Base-by-base conservation (phyloP, 2,113 vertebrate species). In the Furnarius figulus region DNA sequence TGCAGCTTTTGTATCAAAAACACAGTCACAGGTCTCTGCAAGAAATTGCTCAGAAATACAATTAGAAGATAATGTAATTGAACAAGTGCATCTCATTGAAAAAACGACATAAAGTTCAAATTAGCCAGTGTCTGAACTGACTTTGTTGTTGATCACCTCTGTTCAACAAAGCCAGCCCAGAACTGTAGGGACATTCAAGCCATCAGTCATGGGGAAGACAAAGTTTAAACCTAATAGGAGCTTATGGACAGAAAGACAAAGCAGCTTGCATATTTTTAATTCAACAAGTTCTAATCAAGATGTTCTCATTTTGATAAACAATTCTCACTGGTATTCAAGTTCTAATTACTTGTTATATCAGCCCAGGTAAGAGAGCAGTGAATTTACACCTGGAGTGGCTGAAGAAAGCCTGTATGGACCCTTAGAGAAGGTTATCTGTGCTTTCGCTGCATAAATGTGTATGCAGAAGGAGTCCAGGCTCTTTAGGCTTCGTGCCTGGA, bases 31-130 rank as follows among this genome's bases (percentile, higher is more conserved):
- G 53, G 46, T 66, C 53, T 76, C 86, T 15, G 46, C 55, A 73
- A 89, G 67, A 83, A 92, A 93, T 31, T 59, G 39, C 74, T 93
- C 89, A 91, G 91, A 95, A 95, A 94, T 61, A 76, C 72, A 92
- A 87, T 93, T 84, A 91, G 61, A 88, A 86, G 56, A 59, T 46
- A 90, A 89, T 10, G 24, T 88, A 93, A 90, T 40, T 80, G 46
- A 89, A 87, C n/a, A 90, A 87, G 67, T 8, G 53, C 1, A 6
- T 47, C 62, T 82, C 31, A 25, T 35, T 31, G 76, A 95, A 95
- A 89, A 53, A 81, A 79, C n/a, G 56, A 71, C 40, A 68, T 40
- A 52, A 90, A 50, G 39, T 72, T 52, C 81, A 63, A 67, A 81
- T 37, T 52, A 94, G 62, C 28, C 35, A 61, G 25, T 74, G 73